A percentile compares a stretch with the other conserved stretches of the same genome.
Conservation (phyloP, 2,113 vertebrate species). For the Heloderma charlesbogerti region DNA sequence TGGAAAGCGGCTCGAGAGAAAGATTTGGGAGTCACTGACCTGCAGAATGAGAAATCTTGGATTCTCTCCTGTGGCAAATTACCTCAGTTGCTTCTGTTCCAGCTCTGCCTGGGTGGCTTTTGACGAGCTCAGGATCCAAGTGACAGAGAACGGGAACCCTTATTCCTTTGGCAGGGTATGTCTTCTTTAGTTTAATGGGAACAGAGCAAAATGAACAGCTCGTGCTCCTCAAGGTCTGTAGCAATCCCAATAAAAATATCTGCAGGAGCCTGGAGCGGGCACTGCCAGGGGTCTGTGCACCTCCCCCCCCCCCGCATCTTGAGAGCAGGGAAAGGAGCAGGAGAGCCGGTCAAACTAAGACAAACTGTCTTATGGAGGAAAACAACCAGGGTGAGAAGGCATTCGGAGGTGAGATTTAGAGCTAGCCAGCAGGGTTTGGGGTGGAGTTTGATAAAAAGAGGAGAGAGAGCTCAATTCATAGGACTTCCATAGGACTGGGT, state of each 20-base stretch:
- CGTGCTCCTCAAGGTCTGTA: conserved; percentile 1
- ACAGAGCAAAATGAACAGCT: conserved; percentile 21
- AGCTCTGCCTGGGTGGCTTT: not conserved
- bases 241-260: not conserved
- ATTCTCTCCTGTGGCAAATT: conserved; percentile 12
- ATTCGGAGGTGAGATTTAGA: not conserved
- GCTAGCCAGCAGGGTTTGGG: not conserved
- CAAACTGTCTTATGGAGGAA: not conserved
- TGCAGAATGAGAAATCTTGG: not conserved
- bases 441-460: not conserved
- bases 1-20: not conserved
- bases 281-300: not conserved
- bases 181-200: conserved; percentile 3
- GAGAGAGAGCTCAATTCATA: not conserved
- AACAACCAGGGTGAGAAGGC: not conserved
- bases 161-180: not conserved
- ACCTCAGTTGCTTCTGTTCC: not conserved
- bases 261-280: not conserved
- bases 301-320: not conserved
- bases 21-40: conserved; percentile 27
- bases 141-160: conserved; percentile 25
- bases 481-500: not conserved
- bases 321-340: not conserved
- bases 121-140: conserved; percentile 24
- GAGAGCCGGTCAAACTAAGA: not conserved